phyloP scores from a whole-genome alignment of 30 jellyfish, hydroid and myxozoan genomes.

The Aurelia aurita region DNA sequence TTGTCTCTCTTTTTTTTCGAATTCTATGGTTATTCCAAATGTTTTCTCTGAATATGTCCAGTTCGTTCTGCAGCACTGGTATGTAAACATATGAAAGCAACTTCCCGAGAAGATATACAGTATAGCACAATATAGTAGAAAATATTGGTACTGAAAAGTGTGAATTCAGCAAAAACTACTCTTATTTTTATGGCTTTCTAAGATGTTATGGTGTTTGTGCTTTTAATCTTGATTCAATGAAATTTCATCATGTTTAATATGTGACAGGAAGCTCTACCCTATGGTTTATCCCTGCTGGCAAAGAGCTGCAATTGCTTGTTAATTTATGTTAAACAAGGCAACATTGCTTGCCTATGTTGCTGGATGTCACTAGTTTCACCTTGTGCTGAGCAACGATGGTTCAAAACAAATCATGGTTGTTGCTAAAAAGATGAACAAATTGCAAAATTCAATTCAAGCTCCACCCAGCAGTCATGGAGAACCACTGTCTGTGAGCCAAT shows the following conservation, averaged over 20 bases:
- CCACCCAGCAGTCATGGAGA: too few species aligned
- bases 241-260: too few species aligned
- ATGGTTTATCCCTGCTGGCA: too few species aligned
- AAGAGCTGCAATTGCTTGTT: not conserved
- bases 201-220: slow-evolving; percentile 7
- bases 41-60: slow-evolving; percentile 41
- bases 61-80: slow-evolving; percentile 63
- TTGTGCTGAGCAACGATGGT: too few species aligned
- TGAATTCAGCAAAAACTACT: not conserved
- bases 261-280: too few species aligned
- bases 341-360: not conserved
- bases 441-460: too few species aligned
- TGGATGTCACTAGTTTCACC: not conserved
- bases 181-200: not conserved
- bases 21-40: slow-evolving; percentile 46
- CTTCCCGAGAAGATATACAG: slow-evolving; percentile 19
- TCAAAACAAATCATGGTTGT: too few species aligned
- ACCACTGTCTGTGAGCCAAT: too few species aligned
- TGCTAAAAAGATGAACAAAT: too few species aligned
- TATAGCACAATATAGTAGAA: not conserved
- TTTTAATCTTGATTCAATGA: not conserved
- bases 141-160: slow-evolving; percentile 8
- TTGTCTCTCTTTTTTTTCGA: slow-evolving; percentile 36
- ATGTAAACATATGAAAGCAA: slow-evolving; percentile 41
- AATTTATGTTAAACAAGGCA: not conserved